Conservation (phyloP, 1,140 invertebrate species). For the Anagrus nilaparvatae region DNA sequence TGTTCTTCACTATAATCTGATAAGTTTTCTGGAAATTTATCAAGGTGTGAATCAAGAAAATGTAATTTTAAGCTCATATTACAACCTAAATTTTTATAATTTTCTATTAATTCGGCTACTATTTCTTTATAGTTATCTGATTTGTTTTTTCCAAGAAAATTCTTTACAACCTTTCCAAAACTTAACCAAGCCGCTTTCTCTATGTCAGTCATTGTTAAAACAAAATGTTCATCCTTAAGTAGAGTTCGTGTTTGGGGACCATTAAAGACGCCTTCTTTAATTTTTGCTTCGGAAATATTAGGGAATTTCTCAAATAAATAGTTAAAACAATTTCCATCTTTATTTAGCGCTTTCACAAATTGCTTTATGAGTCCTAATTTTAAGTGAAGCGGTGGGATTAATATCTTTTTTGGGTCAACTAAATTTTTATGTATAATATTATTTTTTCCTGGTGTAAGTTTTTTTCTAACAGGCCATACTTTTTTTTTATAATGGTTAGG, state of each 20-base stretch:
- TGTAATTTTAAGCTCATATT: neutral
- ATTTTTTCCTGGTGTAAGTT: neutral
- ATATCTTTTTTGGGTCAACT: neutral
- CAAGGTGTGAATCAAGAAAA: constrained; percentile 1
- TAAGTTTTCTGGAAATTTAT: neutral
- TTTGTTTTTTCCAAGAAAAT: constrained; percentile 2
- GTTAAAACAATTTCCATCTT: neutral
- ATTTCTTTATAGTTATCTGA: neutral
- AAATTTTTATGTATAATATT: constrained; percentile 1
- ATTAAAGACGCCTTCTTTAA: neutral
- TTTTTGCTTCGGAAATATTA: constrained; percentile 2
- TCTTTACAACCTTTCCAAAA: neutral
- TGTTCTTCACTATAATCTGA: neutral
- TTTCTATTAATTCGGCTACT: neutral
- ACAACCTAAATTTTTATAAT: neutral
- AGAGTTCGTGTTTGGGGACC: neutral
- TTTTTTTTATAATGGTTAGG: constrained; percentile 1
- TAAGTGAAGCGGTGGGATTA: neutral
- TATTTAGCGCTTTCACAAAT: neutral
- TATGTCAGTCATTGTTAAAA: neutral
- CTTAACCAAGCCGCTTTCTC: neutral
- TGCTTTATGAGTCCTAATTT: neutral
- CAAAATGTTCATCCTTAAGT: neutral
- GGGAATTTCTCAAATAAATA: constrained; percentile 1
- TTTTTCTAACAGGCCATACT: neutral